Evolutionary conservation across 2,888 invertebrate genomes (phyloP), one percentile per base, ranked within the genome.

Genomic region (Oligia fasciuncula): DNA sequence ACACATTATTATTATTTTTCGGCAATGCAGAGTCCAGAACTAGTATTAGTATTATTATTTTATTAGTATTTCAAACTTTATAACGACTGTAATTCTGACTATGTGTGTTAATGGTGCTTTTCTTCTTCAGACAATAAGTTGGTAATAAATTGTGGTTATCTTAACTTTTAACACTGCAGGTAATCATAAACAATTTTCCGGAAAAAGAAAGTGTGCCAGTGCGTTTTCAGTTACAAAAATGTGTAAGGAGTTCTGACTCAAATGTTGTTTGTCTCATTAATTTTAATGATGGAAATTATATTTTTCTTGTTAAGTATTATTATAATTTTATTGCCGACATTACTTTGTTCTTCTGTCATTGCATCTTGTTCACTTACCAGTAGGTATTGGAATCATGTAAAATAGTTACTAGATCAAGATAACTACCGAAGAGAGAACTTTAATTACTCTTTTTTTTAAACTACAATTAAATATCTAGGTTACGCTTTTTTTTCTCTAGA

Each of bases 201-300:
- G 57, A 29, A 71, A 69, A 75, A 75, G 65, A 78, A 78, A 78
- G 46, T 70, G 23, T 74, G 84, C 62, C 66, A 65, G 40, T 68
- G 17, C 3, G 68, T 73, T 73, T 80, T 73, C 46, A 72, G 65
- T 62, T 13, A 51, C 19, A 70, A 74, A 51, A 74, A 49, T 62
- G 29, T 46, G 4, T 29, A 40, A 65, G 23, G 54, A 57, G 43
- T 74, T 77, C 57, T 29, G 49, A 74, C n/a, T 40, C 17, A 35
- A 57, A n/a, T 49, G 0, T n/a, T 35, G n/a, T 71, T 81, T 72
- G 46, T 60, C 11, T 57, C 35, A 6, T 51, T 57, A 29, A 35
- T 60, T 72, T 60, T 57, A 69, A 65, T n/a, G 1, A 43, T 57
- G 19, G 35, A 77, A 65, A 54, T 29, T 78, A 4, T 13, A 40